Evolutionary conservation across 2,888 invertebrate genomes (phyloP), one percentile per base, ranked within the genome.

Genomic region (Drosophila dives): DNA sequence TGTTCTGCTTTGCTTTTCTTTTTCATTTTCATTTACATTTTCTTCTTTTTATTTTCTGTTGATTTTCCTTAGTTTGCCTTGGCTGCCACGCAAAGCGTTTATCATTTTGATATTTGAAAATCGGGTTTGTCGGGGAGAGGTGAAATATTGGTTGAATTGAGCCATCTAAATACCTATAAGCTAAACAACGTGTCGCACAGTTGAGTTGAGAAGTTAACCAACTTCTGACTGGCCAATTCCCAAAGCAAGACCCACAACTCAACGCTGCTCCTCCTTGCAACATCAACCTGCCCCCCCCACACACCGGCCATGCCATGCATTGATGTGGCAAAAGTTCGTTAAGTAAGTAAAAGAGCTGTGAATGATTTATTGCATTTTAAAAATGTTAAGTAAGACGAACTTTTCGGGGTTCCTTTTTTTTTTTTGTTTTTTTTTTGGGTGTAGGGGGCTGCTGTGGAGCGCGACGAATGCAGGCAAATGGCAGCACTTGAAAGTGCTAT

Each of bases 291-390:
- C 4, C 20, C 23, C n/a, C 20, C 23, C n/a, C 7, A 33, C n/a
- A 15, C 4, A n/a, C n/a, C 40, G 29, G 15, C 26, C 40, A 4
- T 26, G 33, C 59, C 26, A 40, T 33, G 33, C 48, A 72, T 66
- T 59, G 72, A 72, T 81, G 83, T 73, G 81, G 85, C 80, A 74
- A 86, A 86, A 86, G 90, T 89, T 86, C 88, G 88, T 89, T 85
- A 89, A 86, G 88, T 86, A 86, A 89, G 86, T 86, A 83, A 89
- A 89, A 89, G 86, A 86, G 90, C 86, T 86, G 88, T 86, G 86
- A 86, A 86, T 86, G 86, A 86, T 86, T 89, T 86, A 86, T 89
- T 83, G 86, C 88, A 87, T 89, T 86, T 88, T 81, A 87, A 86
- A 87, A 89, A 85, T 88, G 83, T 83, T 72, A 75, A 85, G 77